Evolutionary conservation across 2,888 invertebrate genomes (phyloP).

Genomic region (Pharmacophagus antenor): DNA sequence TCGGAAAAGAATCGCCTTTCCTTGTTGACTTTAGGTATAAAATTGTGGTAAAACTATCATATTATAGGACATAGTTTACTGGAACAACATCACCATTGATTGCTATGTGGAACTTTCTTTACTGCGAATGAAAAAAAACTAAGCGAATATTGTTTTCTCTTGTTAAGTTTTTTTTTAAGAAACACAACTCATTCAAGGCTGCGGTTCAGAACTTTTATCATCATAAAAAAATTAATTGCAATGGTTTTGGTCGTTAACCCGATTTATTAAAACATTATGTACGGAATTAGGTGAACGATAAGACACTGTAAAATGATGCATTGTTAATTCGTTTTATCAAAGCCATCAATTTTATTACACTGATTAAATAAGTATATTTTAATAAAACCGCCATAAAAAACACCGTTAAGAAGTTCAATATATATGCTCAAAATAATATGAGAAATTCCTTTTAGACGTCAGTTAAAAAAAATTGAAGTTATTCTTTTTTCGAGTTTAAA

Average conservation of each 20-base stretch:
- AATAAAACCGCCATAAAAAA: not conserved
- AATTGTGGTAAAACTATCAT: not conserved
- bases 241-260: conserved; percentile 40
- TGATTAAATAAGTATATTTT: not conserved
- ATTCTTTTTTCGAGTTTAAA: too few relatives aligned
- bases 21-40: not conserved
- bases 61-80: not conserved
- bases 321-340: conserved; percentile 6
- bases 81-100: not conserved
- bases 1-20: too few relatives aligned
- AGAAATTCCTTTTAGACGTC: too few relatives aligned
- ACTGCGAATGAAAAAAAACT: not conserved
- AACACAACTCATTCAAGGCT: conserved; percentile 16
- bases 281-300: conserved; percentile 5
- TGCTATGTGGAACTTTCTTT: conserved; percentile 7
- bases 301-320: conserved; percentile 1
- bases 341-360: not conserved
- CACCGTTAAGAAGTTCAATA: too few relatives aligned
- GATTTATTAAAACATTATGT: conserved; percentile 32
- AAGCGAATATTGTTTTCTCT: not conserved
- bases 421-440: too few relatives aligned
- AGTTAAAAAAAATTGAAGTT: too few relatives aligned
- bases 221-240: conserved; percentile 28
- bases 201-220: conserved; percentile 3
- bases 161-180: conserved; percentile 13